phyloP scores from a whole-genome alignment of 2,888 invertebrate species.

The Cantharis flavilabris region DNA sequence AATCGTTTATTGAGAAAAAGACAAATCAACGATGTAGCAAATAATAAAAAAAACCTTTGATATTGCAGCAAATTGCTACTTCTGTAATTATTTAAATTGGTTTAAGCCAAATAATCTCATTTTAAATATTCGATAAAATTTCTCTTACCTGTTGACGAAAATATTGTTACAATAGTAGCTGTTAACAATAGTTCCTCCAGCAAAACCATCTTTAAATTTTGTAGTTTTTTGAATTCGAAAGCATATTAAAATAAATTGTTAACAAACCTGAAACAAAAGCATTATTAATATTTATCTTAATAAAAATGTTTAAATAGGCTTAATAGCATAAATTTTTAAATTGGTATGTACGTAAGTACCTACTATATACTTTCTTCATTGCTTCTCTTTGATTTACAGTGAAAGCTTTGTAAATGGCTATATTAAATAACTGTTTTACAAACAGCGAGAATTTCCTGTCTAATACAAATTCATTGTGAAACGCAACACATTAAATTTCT shows the following conservation, averaged over 20 bases:
- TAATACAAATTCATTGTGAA: not conserved
- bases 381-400: not conserved
- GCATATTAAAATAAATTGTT: not conserved
- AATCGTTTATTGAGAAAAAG: not conserved
- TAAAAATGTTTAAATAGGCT: not conserved
- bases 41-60: not conserved
- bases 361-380: not conserved
- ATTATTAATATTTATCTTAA: not conserved
- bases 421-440: not conserved
- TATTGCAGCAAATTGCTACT: not conserved
- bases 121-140: not conserved
- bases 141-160: conserved; percentile 43
- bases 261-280: not conserved
- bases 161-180: conserved; percentile 41
- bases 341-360: not conserved
- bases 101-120: not conserved
- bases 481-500: not conserved
- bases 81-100: not conserved
- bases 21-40: not conserved
- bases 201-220: conserved; percentile 37
- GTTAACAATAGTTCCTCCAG: conserved; percentile 41
- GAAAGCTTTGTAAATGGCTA: not conserved
- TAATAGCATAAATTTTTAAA: not conserved
- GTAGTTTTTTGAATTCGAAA: conserved; percentile 1
- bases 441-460: not conserved